Base-by-base conservation (phyloP, 2,888 invertebrate species). In the Linnaemya vulpina region DNA sequence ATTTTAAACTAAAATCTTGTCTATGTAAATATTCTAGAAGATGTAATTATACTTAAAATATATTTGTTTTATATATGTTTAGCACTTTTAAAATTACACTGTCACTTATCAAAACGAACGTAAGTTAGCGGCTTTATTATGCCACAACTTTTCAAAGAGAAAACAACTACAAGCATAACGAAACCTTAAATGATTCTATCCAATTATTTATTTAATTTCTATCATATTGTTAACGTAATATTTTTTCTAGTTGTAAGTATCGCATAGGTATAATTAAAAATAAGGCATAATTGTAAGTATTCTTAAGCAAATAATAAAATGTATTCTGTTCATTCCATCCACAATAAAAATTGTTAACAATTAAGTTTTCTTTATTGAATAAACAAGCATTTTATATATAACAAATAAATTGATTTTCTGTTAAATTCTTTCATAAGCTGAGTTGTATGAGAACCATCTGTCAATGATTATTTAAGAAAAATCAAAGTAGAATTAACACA, bases 241-340 rank as follows among this genome's bases (percentile, higher is more conserved):
- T 74, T 30, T 75, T 62, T 70, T 77, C 22, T 65, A 67, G 25
- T 49, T 55, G 46, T 79, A 73, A 65, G 65, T 65, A 46, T 30
- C 0, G 38, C 38, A 11, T 62, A 40, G 40, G 17, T 30, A 40
- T n/a, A n/a, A n/a, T n/a, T n/a, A n/a, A n/a, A n/a, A 10, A 17
- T 67, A 65, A 20, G n/a, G 30, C 9, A 35, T 22, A 51, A 38
- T 8, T 15, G 20, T 60, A 49, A 76, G 13, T 15, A 0, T 58
- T 20, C 15, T 35, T 9, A n/a, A 40, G 11, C 38, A 67, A 49
- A 58, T 4, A 0, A 38, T 40, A 68, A 17, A 68, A 76, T 35
- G 74, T 55, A n/a, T n/a, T n/a, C n/a, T 68, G 20, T 71, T 80
- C 84, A 84, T 84, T 84, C 84, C 84, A 84, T 84, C 84, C 49